Percentiles rank a stretch among this genome's conserved stretches.
Evolutionary conservation across 2,888 invertebrate genomes (phyloP).

Genomic region (Conomelus anceps): DNA sequence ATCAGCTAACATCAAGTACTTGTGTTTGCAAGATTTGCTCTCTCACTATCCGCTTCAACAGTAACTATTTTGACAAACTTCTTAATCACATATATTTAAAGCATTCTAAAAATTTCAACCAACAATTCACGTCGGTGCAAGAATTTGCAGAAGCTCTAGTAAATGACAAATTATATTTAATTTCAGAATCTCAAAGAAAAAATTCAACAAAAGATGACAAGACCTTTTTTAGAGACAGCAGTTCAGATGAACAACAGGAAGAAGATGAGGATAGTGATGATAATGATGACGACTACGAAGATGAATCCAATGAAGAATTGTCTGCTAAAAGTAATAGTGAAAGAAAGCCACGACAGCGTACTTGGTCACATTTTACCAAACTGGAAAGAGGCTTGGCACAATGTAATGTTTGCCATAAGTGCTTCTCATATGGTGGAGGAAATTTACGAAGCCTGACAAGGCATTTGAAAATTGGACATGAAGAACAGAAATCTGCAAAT

Average conservation of each 20-base stretch:
- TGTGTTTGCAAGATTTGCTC: no score
- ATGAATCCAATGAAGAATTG: not conserved
- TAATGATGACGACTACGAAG: not conserved
- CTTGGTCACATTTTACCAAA: conserved; percentile 1
- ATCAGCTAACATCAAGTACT: no score
- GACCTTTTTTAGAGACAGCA: no score
- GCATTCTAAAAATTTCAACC: no score
- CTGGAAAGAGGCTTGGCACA: not conserved
- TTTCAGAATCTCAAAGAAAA: no score
- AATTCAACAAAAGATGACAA: no score
- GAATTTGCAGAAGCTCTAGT: no score
- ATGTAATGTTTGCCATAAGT: not conserved
- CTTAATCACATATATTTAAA: no score
- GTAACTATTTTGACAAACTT: no score
- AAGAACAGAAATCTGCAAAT: not conserved
- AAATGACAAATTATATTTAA: no score
- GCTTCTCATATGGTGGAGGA: not conserved
- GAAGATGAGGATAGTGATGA: not conserved
- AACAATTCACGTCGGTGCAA: no score
- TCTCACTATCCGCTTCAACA: no score
- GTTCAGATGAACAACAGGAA: not conserved
- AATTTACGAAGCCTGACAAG: not conserved
- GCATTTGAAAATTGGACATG: not conserved
- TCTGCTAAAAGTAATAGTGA: not conserved
- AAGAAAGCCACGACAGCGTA: not conserved